A percentile compares a stretch with the other conserved stretches of the same genome.
phyloP scores from a whole-genome alignment of 2,797 vertebrate genomes.

The Pteropus rufus region DNA sequence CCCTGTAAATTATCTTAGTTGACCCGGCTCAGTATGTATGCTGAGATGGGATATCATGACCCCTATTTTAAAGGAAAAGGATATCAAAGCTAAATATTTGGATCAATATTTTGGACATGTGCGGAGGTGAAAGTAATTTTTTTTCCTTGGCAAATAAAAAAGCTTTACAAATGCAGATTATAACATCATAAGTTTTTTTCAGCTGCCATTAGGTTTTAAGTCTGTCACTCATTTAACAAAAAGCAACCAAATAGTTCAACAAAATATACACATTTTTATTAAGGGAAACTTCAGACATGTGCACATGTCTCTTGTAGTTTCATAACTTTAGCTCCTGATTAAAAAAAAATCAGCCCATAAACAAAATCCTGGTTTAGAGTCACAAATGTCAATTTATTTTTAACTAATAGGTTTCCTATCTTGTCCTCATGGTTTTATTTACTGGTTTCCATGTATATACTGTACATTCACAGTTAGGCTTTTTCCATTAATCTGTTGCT shows the following conservation, averaged over 20 bases:
- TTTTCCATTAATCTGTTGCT: neutral
- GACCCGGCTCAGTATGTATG: neutral
- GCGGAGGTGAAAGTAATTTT: neutral
- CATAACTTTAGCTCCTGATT: neutral
- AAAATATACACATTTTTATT: neutral
- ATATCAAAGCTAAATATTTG: neutral
- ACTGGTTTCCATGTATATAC: neutral
- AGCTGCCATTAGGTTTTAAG: neutral
- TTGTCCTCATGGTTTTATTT: neutral
- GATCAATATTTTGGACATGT: neutral
- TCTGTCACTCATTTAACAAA: neutral
- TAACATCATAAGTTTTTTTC: neutral
- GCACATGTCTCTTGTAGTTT: neutral
- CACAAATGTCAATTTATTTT: neutral
- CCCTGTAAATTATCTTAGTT: neutral
- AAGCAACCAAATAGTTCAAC: neutral
- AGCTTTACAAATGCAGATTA: neutral
- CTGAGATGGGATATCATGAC: neutral
- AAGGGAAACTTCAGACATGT: neutral
- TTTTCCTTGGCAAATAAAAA: neutral
- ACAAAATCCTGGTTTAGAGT: slow-evolving; percentile 10
- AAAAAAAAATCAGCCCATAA: neutral
- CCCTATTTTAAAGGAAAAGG: neutral
- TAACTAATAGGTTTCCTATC: neutral
- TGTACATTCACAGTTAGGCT: neutral